Evolutionary conservation across 2,113 vertebrate species (phyloP).

Genomic region (Anhinga rufa): DNA sequence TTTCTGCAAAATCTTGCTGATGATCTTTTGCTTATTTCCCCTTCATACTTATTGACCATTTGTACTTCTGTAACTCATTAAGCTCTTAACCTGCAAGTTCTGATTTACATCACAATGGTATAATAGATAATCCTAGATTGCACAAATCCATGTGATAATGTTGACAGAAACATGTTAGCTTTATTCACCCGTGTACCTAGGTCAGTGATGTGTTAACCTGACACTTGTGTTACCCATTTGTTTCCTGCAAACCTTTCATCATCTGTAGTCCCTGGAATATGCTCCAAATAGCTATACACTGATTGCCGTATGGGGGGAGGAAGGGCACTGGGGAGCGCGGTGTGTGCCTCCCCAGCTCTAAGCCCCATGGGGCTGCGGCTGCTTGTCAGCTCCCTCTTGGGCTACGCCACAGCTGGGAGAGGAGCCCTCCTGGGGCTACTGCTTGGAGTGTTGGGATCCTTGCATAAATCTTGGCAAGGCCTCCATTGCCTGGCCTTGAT

Average conservation of each 20-base stretch:
- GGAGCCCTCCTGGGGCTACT: background rate
- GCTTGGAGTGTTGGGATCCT: background rate
- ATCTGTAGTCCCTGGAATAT: background rate
- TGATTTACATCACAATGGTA: background rate
- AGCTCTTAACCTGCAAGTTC: background rate
- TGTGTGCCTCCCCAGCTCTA: background rate
- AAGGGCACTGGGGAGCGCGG: accelerated
- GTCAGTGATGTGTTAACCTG: background rate
- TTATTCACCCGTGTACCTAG: background rate
- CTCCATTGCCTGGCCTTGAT: background rate
- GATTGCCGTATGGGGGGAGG: background rate
- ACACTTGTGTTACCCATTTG: background rate
- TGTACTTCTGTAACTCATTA: background rate
- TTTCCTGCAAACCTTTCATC: background rate
- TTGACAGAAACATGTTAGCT: background rate
- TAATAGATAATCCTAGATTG: background rate
- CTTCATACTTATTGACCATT: background rate
- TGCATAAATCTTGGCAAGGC: background rate
- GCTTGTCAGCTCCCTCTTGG: background rate
- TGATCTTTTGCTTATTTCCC: background rate
- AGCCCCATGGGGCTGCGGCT: accelerated
- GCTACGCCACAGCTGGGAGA: accelerated
- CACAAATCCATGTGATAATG: background rate
- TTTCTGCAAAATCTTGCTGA: background rate
- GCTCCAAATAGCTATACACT: background rate